A percentile compares a stretch with the other conserved stretches of the same genome.
These are phyloP conservation scores for Gastrophryne carolinensis DNA, from an alignment of 2,797 vertebrate species.

Conservation along the genomic window DNA sequence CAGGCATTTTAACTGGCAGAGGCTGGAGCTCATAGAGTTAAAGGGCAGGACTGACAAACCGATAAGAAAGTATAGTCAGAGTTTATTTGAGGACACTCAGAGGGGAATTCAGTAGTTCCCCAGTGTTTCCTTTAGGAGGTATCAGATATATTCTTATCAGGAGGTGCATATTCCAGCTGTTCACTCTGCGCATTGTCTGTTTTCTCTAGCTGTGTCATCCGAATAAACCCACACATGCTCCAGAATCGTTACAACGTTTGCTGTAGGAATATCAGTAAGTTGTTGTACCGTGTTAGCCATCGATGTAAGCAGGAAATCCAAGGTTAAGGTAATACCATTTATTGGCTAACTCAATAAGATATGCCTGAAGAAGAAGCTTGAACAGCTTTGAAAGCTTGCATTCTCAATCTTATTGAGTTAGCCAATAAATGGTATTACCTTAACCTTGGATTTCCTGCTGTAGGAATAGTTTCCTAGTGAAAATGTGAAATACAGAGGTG, in stretches of 20 bases:
- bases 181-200: neutral
- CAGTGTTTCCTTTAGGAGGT: neutral
- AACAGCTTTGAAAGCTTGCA: too few species aligned
- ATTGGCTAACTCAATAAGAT: too few species aligned
- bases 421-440: too few species aligned
- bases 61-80: neutral
- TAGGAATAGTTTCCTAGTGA: too few species aligned
- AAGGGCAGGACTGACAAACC: neutral
- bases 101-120: neutral
- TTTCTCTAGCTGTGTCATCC: neutral
- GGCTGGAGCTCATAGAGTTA: neutral
- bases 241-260: neutral
- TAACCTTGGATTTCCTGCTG: too few species aligned
- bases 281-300: too few species aligned
- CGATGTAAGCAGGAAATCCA: too few species aligned
- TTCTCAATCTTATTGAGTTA: too few species aligned
- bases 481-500: too few species aligned
- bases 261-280: neutral
- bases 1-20: too few species aligned
- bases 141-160: constrained; percentile 17
- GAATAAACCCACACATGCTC: neutral
- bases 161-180: neutral
- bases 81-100: neutral
- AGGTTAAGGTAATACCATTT: too few species aligned
- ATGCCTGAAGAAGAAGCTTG: too few species aligned